Conservation (phyloP, 2,888 invertebrate genomes). For the Hermaeophaga mercurialis region DNA sequence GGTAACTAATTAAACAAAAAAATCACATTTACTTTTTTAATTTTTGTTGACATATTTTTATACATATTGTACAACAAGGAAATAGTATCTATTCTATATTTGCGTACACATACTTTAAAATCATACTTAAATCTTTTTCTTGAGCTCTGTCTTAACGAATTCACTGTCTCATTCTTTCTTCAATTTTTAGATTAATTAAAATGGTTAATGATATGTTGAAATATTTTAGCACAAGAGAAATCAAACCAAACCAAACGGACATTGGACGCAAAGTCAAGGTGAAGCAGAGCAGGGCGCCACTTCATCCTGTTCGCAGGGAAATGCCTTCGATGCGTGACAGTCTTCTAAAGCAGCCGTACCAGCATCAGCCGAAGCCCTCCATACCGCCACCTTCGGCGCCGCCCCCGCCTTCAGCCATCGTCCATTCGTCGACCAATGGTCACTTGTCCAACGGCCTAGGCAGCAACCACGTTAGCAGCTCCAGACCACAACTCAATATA, state of each 20-base stretch:
- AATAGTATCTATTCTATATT: too few relatives aligned
- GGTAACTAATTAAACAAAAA: too few relatives aligned
- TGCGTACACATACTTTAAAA: too few relatives aligned
- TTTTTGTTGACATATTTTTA: too few relatives aligned
- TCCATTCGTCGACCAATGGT: conserved; percentile 48
- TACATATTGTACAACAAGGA: too few relatives aligned
- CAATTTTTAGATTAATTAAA: too few relatives aligned
- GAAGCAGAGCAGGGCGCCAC: conserved; percentile 58
- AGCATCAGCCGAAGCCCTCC: conserved; percentile 38
- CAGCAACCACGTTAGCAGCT: conserved; percentile 57
- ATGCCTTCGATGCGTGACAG: conserved; percentile 50
- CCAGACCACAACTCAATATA: conserved; percentile 52
- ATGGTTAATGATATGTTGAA: too few relatives aligned
- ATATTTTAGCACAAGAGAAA: conserved; percentile 81
- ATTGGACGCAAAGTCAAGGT: conserved; percentile 87
- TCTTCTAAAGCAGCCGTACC: conserved; percentile 45
- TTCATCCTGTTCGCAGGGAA: conserved; percentile 46
- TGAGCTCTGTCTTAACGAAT: too few relatives aligned
- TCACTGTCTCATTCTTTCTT: too few relatives aligned
- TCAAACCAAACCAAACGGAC: conserved; percentile 88
- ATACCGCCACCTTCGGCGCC: conserved; percentile 46
- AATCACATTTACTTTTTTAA: too few relatives aligned
- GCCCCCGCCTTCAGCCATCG: conserved; percentile 42
- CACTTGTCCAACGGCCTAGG: conserved; percentile 50
- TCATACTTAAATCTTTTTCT: too few relatives aligned